A percentile compares a stretch with the other conserved stretches of the same genome.
Conservation (phyloP, 2,113 vertebrate genomes). For the Zingel zingel region DNA sequence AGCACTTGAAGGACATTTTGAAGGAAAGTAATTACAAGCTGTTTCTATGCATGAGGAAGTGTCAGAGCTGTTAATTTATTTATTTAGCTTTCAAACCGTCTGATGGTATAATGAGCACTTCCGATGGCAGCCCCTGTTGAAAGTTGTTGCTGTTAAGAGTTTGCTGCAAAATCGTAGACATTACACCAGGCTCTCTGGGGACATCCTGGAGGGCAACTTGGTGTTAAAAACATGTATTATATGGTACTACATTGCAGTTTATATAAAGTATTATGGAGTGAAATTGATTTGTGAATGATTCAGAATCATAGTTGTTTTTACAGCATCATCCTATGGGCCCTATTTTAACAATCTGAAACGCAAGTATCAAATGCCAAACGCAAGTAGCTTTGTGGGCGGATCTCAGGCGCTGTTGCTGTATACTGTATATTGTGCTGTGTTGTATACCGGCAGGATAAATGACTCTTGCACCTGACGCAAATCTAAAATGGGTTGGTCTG, state of each 20-base stretch:
- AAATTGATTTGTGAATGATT: neutral
- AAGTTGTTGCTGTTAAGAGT: constrained; percentile 24
- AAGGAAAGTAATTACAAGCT: constrained; percentile 41
- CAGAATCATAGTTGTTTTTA: neutral
- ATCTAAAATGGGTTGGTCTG: too few relatives aligned
- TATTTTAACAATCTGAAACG: too few relatives aligned
- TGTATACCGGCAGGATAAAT: too few relatives aligned
- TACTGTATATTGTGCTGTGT: too few relatives aligned
- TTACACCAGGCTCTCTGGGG: constrained; percentile 19
- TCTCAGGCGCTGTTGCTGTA: too few relatives aligned
- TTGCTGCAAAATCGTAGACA: constrained; percentile 38
- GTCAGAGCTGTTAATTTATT: constrained; percentile 44
- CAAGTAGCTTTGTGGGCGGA: too few relatives aligned
- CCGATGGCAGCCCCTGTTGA: constrained; percentile 39
- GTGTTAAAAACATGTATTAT: constrained; percentile 8
- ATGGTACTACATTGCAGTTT: neutral
- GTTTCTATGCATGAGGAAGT: constrained; percentile 28
- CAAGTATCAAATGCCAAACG: too few relatives aligned
- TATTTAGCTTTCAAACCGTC: constrained; percentile 60
- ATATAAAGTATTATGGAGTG: neutral
- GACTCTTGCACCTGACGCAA: too few relatives aligned
- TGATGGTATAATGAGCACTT: constrained; percentile 66
- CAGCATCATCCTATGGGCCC: neutral
- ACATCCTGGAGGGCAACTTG: constrained; percentile 11
- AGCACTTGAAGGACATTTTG: constrained; percentile 33